Conservation (phyloP, 2,797 vertebrate species). For the Eulemur rubriventer region DNA sequence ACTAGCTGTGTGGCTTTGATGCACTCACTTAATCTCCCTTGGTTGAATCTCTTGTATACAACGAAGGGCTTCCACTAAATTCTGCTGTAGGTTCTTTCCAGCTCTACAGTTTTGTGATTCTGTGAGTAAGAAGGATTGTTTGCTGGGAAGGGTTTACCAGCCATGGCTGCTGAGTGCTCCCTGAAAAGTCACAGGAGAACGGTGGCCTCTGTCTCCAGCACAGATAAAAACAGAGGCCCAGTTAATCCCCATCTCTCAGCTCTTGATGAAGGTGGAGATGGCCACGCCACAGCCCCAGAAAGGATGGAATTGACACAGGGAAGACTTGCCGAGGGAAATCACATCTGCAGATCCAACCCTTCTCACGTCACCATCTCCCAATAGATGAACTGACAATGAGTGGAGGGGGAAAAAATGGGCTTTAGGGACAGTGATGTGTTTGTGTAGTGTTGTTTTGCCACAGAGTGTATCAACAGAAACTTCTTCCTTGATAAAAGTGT, state of each 20-base stretch:
- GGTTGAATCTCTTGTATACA: neutral
- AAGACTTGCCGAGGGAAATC: neutral
- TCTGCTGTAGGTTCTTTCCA: neutral
- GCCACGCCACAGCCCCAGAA: too few relatives aligned
- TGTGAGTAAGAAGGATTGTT: neutral
- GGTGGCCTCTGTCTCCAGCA: neutral
- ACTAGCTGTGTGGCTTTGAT: neutral
- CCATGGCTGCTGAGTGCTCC: neutral
- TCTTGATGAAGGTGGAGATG: neutral
- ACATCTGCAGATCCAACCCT: too few relatives aligned
- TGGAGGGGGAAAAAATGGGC: fast-evolving
- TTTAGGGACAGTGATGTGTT: too few relatives aligned
- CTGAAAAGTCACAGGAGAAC: neutral
- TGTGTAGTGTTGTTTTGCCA: fast-evolving
- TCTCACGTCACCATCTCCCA: neutral
- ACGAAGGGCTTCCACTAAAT: neutral
- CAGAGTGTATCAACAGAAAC: fast-evolving
- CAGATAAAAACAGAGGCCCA: neutral
- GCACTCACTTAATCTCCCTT: neutral
- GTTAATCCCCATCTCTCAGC: neutral
- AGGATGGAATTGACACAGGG: neutral
- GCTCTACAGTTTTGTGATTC: neutral
- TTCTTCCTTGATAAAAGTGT: neutral
- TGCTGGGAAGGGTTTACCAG: neutral
- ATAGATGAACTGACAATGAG: neutral